Percentiles rank a stretch among this genome's conserved stretches.
These are phyloP conservation scores for Pristionchus mayeri DNA, from an alignment of 2,888 invertebrate species.

Conservation along the genomic window DNA sequence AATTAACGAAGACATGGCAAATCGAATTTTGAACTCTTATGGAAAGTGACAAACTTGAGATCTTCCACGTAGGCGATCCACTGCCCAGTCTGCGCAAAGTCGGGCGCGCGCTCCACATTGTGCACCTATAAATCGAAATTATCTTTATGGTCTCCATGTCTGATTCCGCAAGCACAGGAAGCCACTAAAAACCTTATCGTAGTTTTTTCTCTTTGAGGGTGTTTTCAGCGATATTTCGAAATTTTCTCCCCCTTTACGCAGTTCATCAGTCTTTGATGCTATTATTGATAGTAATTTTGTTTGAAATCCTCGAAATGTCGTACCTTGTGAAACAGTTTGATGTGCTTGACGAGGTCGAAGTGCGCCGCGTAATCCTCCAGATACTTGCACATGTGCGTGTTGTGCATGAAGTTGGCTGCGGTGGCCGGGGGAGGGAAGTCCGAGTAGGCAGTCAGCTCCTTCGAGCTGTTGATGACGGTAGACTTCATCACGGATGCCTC, in stretches of 20 bases:
- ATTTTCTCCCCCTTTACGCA: too few relatives aligned
- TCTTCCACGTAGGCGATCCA: constrained; percentile 74
- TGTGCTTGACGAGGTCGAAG: constrained; percentile 50
- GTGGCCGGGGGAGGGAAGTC: constrained; percentile 78
- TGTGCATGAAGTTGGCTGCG: constrained; percentile 72
- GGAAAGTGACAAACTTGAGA: constrained; percentile 52
- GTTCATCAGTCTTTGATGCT: too few relatives aligned
- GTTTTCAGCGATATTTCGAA: too few relatives aligned
- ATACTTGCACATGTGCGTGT: constrained; percentile 59
- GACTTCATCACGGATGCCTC: constrained; percentile 76
- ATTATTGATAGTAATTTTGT: too few relatives aligned
- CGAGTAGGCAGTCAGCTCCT: constrained; percentile 77
- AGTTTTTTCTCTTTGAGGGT: too few relatives aligned
- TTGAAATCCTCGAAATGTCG: neutral
- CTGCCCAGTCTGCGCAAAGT: constrained; percentile 75
- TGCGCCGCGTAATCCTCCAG: constrained; percentile 56
- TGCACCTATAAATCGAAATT: constrained; percentile 36
- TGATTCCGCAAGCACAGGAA: too few relatives aligned
- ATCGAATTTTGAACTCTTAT: too few relatives aligned
- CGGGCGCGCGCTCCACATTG: constrained; percentile 67
- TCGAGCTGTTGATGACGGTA: constrained; percentile 77
- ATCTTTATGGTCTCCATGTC: neutral
- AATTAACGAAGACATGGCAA: too few relatives aligned
- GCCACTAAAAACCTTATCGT: too few relatives aligned
- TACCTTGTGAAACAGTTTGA: constrained; percentile 54